Conservation (phyloP, 2,797 vertebrate species). For the Pseudomugil gertrudae region DNA sequence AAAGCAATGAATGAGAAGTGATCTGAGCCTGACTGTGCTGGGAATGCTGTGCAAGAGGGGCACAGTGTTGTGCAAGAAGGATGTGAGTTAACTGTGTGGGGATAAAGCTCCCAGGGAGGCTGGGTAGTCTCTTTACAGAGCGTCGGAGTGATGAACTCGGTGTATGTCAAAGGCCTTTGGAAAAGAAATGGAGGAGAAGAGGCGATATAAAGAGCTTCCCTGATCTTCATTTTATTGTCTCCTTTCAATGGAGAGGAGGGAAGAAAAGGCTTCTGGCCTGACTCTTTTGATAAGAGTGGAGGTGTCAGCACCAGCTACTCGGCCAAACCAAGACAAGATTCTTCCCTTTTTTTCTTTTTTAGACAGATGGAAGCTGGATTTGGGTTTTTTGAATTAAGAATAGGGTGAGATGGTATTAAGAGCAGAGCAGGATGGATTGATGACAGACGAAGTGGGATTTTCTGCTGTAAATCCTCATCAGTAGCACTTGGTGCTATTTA, state of each 20-base stretch:
- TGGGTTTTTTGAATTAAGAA: conserved; percentile 67
- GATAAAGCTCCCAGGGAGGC: conserved; percentile 60
- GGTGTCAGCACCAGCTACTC: conserved; percentile 43
- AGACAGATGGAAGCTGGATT: conserved; percentile 75
- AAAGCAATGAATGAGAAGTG: conserved; percentile 56
- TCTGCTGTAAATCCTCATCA: conserved; percentile 71
- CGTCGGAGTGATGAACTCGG: conserved; percentile 46
- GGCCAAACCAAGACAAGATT: conserved; percentile 24
- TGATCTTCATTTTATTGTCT: conserved; percentile 52
- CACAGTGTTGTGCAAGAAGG: conserved; percentile 62
- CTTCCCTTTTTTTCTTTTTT: conserved; percentile 19
- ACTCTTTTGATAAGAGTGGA: conserved; percentile 36
- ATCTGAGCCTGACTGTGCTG: conserved; percentile 22
- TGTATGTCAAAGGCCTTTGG: conserved; percentile 62
- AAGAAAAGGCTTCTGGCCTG: conserved; percentile 34
- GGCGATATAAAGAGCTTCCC: conserved; percentile 35
- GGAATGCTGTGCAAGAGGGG: conserved; percentile 23
- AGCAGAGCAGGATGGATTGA: conserved; percentile 54
- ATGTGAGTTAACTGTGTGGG: conserved; percentile 68
- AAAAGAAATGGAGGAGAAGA: conserved; percentile 51
- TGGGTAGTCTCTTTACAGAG: conserved; percentile 67
- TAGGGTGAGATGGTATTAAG: conserved; percentile 70
- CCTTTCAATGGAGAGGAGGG: conserved; percentile 43
- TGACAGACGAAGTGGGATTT: conserved; percentile 71
- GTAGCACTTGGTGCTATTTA: conserved; percentile 66